Percentiles rank a stretch among this genome's conserved stretches.
Evolutionary conservation across 2,797 vertebrate species (phyloP).

Genomic region (Diceros bicornis): DNA sequence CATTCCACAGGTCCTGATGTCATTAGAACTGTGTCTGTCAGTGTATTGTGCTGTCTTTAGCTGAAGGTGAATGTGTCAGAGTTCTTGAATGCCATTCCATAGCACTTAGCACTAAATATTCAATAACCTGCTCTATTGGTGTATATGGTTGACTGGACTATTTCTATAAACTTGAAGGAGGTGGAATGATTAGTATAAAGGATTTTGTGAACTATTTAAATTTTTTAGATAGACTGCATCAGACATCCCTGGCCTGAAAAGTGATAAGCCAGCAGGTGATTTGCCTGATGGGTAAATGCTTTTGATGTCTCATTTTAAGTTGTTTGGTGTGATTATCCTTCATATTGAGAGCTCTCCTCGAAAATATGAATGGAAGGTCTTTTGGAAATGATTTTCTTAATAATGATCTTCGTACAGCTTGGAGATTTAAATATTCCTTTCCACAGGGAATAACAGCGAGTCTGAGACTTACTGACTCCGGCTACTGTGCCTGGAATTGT

Average conservation of each 20-base stretch:
- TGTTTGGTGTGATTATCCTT: conserved; percentile 55
- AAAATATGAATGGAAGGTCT: conserved; percentile 68
- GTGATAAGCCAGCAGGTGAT: conserved; percentile 28
- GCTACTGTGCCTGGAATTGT: conserved; percentile 26
- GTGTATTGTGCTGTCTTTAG: conserved; percentile 50
- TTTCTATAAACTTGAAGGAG: not conserved
- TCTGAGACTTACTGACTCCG: not conserved
- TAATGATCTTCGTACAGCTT: conserved; percentile 30
- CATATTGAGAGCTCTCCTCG: conserved; percentile 3
- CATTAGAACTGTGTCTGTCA: conserved; percentile 49
- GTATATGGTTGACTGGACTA: not conserved
- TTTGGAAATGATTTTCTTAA: conserved; percentile 56
- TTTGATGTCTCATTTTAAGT: conserved; percentile 74
- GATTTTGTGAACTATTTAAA: not conserved
- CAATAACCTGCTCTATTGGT: not conserved
- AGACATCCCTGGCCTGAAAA: conserved; percentile 44
- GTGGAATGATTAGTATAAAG: not conserved
- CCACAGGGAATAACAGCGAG: not conserved
- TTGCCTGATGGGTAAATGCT: conserved; percentile 62
- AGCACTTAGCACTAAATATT: conserved; percentile 38
- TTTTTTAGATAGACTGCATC: not conserved
- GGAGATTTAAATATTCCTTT: conserved; percentile 36
- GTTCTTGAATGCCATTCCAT: conserved; percentile 42
- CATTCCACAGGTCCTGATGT: conserved; percentile 85
- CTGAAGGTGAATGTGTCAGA: conserved; percentile 60